Percentiles rank a stretch among this genome's conserved stretches.
Evolutionary conservation across 1,140 invertebrate genomes (phyloP).

Genomic region (Gyrodactylus salaris): DNA sequence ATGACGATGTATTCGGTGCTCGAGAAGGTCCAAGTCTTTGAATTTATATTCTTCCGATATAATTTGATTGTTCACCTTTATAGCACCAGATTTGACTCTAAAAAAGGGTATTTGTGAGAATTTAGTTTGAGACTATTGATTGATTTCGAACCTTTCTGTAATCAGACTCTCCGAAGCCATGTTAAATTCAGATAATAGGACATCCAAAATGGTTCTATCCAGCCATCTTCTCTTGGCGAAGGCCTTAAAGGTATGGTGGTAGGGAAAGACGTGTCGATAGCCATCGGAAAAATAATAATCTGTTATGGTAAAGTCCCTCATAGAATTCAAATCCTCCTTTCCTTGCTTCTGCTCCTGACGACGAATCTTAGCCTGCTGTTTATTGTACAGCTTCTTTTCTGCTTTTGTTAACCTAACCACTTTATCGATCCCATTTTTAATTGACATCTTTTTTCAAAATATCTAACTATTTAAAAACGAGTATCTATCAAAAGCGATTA

Average conservation of each 20-base stretch:
- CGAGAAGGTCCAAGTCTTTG: background rate
- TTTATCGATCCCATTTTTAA: background rate
- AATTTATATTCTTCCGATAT: background rate
- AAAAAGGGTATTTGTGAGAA: background rate
- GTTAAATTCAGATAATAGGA: background rate
- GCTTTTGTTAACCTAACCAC: background rate
- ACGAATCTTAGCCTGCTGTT: background rate
- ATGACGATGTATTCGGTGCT: slow-evolving; percentile 1
- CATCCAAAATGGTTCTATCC: background rate
- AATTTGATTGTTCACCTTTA: background rate
- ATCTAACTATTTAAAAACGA: background rate
- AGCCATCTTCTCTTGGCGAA: background rate
- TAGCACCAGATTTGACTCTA: background rate
- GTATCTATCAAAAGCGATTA: too few species aligned
- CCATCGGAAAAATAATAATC: background rate
- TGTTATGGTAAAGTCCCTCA: background rate
- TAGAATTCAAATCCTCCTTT: background rate
- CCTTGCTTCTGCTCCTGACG: background rate
- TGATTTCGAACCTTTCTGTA: background rate
- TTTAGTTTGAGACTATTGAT: background rate
- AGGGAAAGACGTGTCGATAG: background rate
- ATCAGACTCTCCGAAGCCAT: background rate
- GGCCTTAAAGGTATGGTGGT: background rate
- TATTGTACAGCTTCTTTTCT: background rate
- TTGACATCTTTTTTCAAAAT: background rate